Evolutionary conservation across 2,113 vertebrate species (phyloP).

Genomic region (Tinamus guttatus): DNA sequence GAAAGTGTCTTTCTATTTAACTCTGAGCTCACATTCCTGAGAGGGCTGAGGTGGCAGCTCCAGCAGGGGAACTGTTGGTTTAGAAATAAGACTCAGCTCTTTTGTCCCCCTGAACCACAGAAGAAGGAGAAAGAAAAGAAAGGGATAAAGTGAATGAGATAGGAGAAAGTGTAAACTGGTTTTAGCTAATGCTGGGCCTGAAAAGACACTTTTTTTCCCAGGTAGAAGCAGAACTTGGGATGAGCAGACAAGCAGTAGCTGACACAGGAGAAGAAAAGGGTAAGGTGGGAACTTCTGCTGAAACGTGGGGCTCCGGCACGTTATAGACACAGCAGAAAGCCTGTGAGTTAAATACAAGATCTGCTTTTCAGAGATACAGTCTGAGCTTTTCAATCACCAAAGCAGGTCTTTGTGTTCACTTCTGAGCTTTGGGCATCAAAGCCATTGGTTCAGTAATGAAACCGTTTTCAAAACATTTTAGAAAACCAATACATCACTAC

Average conservation of each 20-base stretch:
- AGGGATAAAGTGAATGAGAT: neutral
- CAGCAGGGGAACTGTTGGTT: neutral
- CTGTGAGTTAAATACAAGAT: neutral
- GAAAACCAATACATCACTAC: neutral
- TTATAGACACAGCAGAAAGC: neutral
- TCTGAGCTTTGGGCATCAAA: neutral
- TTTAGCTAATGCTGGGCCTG: neutral
- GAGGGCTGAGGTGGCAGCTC: neutral
- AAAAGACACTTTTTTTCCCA: neutral
- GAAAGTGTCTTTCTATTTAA: slow-evolving; percentile 4
- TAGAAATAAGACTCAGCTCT: neutral
- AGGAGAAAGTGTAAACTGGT: neutral
- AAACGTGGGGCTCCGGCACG: neutral
- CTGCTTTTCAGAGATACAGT: neutral
- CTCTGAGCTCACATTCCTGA: neutral
- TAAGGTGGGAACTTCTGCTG: neutral
- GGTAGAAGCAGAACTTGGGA: neutral
- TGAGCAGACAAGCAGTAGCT: neutral
- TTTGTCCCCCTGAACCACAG: neutral
- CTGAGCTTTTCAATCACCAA: neutral
- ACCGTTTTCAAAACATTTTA: neutral
- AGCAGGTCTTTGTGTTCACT: neutral
- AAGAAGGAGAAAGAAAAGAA: neutral
- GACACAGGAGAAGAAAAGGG: neutral
- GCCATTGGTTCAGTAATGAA: neutral